phyloP scores from a whole-genome alignment of 2,888 invertebrate genomes.

The Hipparchia sbordonii region DNA sequence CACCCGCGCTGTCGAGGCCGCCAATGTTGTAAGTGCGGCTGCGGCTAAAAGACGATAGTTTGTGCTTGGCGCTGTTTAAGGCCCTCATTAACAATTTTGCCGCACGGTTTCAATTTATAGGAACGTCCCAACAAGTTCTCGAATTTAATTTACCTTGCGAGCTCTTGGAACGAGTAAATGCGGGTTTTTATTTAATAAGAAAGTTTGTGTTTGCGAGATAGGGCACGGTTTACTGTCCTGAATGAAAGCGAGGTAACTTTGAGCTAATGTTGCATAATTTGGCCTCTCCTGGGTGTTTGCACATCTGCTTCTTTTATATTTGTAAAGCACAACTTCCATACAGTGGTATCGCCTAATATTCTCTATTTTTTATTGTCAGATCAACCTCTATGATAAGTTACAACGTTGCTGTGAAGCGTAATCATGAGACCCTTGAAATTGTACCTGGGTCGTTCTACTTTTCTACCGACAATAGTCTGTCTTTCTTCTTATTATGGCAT shows the following conservation, averaged over 20 bases:
- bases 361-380: no score
- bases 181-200: conserved; percentile 32
- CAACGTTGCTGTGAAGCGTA: no score
- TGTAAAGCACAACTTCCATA: not conserved
- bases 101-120: conserved; percentile 24
- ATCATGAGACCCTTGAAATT: no score
- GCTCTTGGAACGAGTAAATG: conserved; percentile 24
- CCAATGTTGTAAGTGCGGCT: no score
- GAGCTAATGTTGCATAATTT: not conserved
- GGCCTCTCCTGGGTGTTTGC: not conserved
- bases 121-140: conserved; percentile 22
- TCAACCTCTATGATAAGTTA: no score
- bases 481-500: no score
- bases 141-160: conserved; percentile 31
- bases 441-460: no score
- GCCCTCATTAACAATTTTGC: conserved; percentile 34
- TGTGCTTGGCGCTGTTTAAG: conserved; percentile 29
- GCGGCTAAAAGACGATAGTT: no score
- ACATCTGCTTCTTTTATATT: no score
- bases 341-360: no score
- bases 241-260: not conserved
- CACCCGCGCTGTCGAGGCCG: no score
- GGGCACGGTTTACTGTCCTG: conserved; percentile 8
- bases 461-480: no score
- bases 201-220: conserved; percentile 29